Conservation (phyloP, 2,888 invertebrate genomes). For the Eupithecia dodoneata region DNA sequence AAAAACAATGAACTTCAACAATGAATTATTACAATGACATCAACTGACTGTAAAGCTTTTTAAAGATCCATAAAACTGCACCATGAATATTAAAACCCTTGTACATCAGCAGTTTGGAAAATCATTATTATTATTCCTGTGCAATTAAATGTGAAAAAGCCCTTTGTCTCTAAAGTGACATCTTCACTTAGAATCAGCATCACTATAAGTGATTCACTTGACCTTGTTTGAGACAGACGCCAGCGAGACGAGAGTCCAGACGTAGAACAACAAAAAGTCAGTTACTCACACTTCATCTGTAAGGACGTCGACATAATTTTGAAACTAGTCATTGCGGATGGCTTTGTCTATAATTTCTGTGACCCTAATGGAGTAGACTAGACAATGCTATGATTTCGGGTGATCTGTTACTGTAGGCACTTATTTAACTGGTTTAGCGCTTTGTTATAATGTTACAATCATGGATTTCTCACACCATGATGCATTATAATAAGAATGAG, state of each 20-base stretch:
- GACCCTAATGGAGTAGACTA: constrained; percentile 1
- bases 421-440: not conserved
- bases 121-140: constrained; percentile 21
- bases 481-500: not conserved
- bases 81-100: constrained; percentile 26
- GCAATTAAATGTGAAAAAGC: constrained; percentile 24
- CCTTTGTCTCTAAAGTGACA: constrained; percentile 39
- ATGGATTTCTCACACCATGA: not conserved
- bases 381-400: not conserved
- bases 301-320: constrained; percentile 29
- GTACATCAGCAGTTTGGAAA: constrained; percentile 22
- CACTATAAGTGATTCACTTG: constrained; percentile 53
- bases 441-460: not conserved
- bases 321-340: constrained; percentile 27
- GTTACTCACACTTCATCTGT: constrained; percentile 51
- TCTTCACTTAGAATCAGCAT: constrained; percentile 41
- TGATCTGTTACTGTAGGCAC: not conserved
- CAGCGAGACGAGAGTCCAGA: constrained; percentile 55
- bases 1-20: constrained; percentile 26
- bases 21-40: constrained; percentile 28
- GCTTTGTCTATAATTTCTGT: constrained; percentile 10
- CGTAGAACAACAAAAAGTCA: constrained; percentile 49
- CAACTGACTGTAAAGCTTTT: constrained; percentile 31
- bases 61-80: constrained; percentile 34
- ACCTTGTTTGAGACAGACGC: constrained; percentile 59